These are phyloP conservation scores for Linnaemya tessellans DNA, from an alignment of 2,888 invertebrate genomes.

Conservation along the genomic window DNA sequence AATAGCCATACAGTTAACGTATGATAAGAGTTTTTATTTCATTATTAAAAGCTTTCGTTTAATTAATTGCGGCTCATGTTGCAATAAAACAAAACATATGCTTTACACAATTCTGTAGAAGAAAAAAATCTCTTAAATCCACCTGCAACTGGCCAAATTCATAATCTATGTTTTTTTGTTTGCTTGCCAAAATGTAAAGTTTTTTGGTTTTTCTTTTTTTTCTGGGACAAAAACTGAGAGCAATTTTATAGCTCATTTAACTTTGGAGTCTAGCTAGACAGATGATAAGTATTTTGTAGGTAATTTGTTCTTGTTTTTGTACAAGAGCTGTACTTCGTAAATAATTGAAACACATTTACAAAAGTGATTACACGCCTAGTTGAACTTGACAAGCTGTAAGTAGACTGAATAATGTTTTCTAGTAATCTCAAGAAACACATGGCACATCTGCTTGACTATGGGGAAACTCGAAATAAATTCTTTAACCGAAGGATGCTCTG, in stretches of 20 bases:
- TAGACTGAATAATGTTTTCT: not conserved
- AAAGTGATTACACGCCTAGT: slow-evolving; percentile 51
- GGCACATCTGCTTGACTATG: too few relatives aligned
- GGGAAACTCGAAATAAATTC: too few relatives aligned
- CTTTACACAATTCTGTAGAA: not conserved
- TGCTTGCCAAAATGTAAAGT: slow-evolving; percentile 26
- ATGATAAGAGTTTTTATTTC: slow-evolving; percentile 28
- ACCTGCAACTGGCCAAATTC: not conserved
- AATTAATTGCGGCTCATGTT: slow-evolving; percentile 1
- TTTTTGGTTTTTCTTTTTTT: not conserved
- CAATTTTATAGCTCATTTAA: slow-evolving; percentile 45
- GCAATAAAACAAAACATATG: not conserved
- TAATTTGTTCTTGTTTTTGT: not conserved
- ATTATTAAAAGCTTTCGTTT: slow-evolving; percentile 25
- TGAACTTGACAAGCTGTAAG: slow-evolving; percentile 9
- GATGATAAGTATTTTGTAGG: slow-evolving; percentile 35
- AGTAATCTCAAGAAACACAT: too few relatives aligned
- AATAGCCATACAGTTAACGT: not conserved
- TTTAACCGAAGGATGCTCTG: too few relatives aligned
- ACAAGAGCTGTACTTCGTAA: slow-evolving; percentile 10
- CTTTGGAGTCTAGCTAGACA: slow-evolving; percentile 16
- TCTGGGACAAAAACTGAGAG: not conserved
- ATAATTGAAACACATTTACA: slow-evolving; percentile 40
- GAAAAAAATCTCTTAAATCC: not conserved
- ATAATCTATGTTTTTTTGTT: not conserved